phyloP scores from a whole-genome alignment of 2,888 invertebrate genomes.

The Drepanosiphum platanoidis region DNA sequence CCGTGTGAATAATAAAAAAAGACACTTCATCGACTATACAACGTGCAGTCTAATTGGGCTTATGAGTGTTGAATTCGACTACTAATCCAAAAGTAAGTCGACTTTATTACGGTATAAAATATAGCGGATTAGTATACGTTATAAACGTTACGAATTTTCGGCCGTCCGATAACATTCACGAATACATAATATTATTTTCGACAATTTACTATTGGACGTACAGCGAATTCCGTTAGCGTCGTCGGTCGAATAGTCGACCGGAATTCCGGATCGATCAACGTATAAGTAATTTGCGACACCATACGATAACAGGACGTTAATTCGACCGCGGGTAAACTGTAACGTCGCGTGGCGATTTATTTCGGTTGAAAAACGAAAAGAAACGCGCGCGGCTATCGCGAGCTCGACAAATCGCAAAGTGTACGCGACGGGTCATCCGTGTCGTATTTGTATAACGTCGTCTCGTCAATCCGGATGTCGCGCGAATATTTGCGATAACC shows the following conservation, averaged over 20 bases:
- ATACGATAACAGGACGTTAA: too few species aligned
- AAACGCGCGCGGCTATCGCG: neutral
- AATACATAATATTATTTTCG: too few species aligned
- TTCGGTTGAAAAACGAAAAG: neutral
- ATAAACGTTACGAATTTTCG: too few species aligned
- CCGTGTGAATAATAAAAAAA: neutral
- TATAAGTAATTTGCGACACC: too few species aligned
- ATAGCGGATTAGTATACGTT: too few species aligned
- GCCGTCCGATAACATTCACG: too few species aligned
- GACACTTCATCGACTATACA: neutral
- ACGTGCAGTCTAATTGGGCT: neutral
- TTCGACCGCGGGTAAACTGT: neutral
- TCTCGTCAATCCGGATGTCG: neutral
- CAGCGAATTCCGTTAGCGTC: too few species aligned
- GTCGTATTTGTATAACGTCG: constrained; percentile 5
- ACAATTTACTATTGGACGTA: too few species aligned
- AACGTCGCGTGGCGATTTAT: neutral
- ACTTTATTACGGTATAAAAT: too few species aligned
- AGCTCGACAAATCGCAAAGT: neutral
- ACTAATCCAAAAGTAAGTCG: constrained; percentile 4
- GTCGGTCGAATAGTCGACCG: too few species aligned
- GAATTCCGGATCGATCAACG: too few species aligned
- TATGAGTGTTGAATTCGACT: constrained; percentile 36
- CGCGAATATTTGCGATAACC: neutral
- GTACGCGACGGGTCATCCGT: neutral